Base-by-base conservation (phyloP, 2,888 invertebrate genomes). In the Drosophila greeni region DNA sequence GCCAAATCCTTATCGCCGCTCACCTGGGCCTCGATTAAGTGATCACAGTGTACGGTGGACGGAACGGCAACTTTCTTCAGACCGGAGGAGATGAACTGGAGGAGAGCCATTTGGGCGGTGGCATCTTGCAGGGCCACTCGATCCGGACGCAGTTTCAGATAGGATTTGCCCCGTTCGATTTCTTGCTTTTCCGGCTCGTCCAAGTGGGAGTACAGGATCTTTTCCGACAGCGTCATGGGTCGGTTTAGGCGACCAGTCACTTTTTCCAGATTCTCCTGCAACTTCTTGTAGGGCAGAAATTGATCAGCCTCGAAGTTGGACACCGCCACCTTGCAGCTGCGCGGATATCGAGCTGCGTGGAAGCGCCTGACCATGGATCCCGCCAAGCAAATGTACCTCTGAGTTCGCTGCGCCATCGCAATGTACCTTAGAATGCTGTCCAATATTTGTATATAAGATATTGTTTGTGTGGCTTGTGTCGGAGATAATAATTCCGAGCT, bases 41-140 rank as follows among this genome's bases (percentile, higher is more conserved):
- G 99, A 90, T 99, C 99, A 87, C 99, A 99, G 88, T 99, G 99
- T 85, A 99, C 98, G 51, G 99, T 99, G 24, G 98, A 97, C 14
- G 99, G 99, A 0, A 99, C 99, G 26, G 99, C 98, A 0, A 99
- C 99, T 70, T 91, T 92, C 20, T 95, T 95, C 54, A 99, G 91
- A 18, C 99, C 98, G 56, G 98, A 98, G 0, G 98, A 98, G 86
- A 99, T 99, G 89, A 99, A 99, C 90, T 99, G 99, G 75, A 99
- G 90, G 94, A 99, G 95, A 14, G 99, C 99, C 99, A 99, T 99
- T 91, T 99, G 99, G 2, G 99, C 99, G 11, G 99, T 99, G 57
- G 99, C 99, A 91, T 99, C 99, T 89, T 99, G 99, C 98, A 99
- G 99, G 67, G 98, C 99, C 66, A 99, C 99, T 70, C 99, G 93